Percentiles rank a stretch among this genome's conserved stretches.
phyloP scores from a whole-genome alignment of 2,888 invertebrate genomes.

The Nudaria mundana region DNA sequence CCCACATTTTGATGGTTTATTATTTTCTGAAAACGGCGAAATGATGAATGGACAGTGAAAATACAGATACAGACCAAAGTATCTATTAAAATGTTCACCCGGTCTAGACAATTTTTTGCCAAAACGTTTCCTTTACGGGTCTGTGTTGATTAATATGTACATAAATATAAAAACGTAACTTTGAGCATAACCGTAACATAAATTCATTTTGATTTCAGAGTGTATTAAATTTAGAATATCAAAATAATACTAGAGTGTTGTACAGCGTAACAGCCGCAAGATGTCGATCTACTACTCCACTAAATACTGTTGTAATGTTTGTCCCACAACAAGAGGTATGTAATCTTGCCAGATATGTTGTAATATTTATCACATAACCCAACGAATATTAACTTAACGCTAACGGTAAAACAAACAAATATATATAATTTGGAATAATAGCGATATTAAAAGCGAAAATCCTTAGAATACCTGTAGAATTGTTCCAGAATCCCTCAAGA shows the following conservation, averaged over 20 bases:
- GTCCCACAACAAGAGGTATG: constrained; percentile 98
- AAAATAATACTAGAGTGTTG: constrained; percentile 62
- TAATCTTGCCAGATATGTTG: constrained; percentile 6
- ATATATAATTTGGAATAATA: too few relatives aligned
- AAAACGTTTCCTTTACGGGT: constrained; percentile 59
- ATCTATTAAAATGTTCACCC: constrained; percentile 63
- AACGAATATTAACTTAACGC: background rate
- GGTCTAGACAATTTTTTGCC: constrained; percentile 62
- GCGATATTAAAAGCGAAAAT: too few relatives aligned
- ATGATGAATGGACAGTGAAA: constrained; percentile 38
- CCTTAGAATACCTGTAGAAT: too few relatives aligned
- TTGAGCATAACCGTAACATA: constrained; percentile 37
- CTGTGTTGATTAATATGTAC: constrained; percentile 19
- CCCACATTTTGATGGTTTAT: constrained; percentile 5
- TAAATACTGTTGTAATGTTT: constrained; percentile 97
- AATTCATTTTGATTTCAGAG: constrained; percentile 55
- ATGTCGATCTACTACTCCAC: constrained; percentile 84
- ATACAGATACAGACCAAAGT: constrained; percentile 19
- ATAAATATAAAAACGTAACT: constrained; percentile 11
- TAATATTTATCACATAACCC: background rate
- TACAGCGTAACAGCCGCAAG: constrained; percentile 60
- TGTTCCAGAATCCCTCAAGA: too few relatives aligned
- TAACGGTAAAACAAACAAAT: too few relatives aligned
- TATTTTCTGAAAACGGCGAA: constrained; percentile 10
- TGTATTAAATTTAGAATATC: constrained; percentile 58